phyloP scores from a whole-genome alignment of 2,888 invertebrate genomes.

The Aporophyla lueneburgensis region DNA sequence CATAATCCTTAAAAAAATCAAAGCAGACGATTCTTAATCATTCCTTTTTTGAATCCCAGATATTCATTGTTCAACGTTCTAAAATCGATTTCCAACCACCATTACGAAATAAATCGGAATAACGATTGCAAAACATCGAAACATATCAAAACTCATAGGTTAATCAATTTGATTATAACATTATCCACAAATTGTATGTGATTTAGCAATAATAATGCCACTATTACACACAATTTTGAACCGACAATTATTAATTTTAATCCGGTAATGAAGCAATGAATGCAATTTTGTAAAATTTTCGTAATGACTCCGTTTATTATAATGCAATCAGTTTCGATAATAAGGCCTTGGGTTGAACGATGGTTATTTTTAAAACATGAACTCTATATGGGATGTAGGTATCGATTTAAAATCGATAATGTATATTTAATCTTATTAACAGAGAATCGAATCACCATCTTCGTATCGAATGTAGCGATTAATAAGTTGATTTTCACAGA shows the following conservation, averaged over 20 bases:
- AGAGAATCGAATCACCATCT: neutral
- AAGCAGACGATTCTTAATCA: neutral
- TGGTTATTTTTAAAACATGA: neutral
- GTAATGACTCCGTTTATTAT: slow-evolving; percentile 44
- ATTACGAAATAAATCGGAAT: slow-evolving; percentile 6
- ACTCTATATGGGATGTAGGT: neutral
- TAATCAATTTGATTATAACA: slow-evolving; percentile 46
- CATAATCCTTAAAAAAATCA: slow-evolving; percentile 6
- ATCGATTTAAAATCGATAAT: slow-evolving; percentile 41
- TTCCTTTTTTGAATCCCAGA: neutral
- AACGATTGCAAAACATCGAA: slow-evolving; percentile 25
- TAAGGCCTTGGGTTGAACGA: slow-evolving; percentile 36
- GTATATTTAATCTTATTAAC: slow-evolving; percentile 13
- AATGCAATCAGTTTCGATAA: slow-evolving; percentile 45
- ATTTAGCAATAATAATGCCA: slow-evolving; percentile 52
- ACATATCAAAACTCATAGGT: slow-evolving; percentile 12
- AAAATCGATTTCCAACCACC: slow-evolving; percentile 26
- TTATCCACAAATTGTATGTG: slow-evolving; percentile 40
- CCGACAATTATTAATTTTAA: slow-evolving; percentile 57
- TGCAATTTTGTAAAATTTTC: slow-evolving; percentile 49
- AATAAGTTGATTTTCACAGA: neutral
- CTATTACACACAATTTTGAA: slow-evolving; percentile 45
- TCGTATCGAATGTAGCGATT: neutral
- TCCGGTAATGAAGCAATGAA: slow-evolving; percentile 43
- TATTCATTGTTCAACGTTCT: neutral